Base-by-base conservation (phyloP, 2,888 invertebrate genomes). In the Gibbula magus region DNA sequence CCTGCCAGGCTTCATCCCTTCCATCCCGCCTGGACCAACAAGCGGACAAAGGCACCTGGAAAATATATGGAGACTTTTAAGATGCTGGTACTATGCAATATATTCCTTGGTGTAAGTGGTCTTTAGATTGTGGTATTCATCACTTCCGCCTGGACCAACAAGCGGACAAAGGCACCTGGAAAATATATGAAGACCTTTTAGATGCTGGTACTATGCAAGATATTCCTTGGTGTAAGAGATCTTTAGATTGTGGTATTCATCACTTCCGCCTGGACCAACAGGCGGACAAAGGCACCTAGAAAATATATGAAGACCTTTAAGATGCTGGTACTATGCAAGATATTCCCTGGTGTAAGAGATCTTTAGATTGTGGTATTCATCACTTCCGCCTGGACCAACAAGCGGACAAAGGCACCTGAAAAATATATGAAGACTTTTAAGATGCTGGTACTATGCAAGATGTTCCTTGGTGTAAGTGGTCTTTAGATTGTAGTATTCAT, bases 21-120 rank as follows among this genome's bases (percentile, higher is more conserved):
- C 77, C 61, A 61, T 77, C 25, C 66, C 77, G 39, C 45, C 66
- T 66, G 61, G 61, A 35, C 29, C 51, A 29, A 25, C 25, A 61
- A 77, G 77, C 77, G 77, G 66, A 77, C 66, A 77, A 77, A 77
- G 77, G 77, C 77, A 77, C 77, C 77, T 77, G 66, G 18, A 77
- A 25, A 16, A 70, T 1, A 45, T 7, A 45, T 10, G 35, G 8
- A 35, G 35, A 8, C 3, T 35, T 35, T 8, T 35, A 5, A 10
- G 13, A 45, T 45, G 13, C 10, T 45, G 5, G 13, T 45, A 45
- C 45, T 4, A 35, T 5, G 7, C 35, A 35, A 35, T 35, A 35
- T 35, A 35, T 7, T 35, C 3, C 35, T 5, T 7, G 4, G 7
- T 35, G 35, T 35, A 35, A 35, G 35, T 7, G 35, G 7, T 35